phyloP scores from a whole-genome alignment of 1,140 invertebrate species.

The Bicyclus anynana region DNA sequence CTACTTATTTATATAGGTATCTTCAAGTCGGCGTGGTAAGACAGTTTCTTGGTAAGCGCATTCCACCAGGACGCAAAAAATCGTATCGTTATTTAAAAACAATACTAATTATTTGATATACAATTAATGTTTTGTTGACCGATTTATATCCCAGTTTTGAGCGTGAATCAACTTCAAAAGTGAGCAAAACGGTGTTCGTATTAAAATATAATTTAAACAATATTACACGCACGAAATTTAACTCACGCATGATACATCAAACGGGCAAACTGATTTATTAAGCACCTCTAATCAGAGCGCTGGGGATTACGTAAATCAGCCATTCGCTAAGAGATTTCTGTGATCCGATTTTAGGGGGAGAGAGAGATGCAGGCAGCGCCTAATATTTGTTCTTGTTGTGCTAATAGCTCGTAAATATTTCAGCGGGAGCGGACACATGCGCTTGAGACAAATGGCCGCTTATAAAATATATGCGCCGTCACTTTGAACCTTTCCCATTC shows the following conservation, averaged over 20 bases:
- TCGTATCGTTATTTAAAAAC: too few species aligned
- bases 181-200: too few species aligned
- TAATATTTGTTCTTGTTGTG: slow-evolving; percentile 61
- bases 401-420: slow-evolving; percentile 75
- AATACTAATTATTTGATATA: too few species aligned
- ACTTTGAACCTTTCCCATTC: slow-evolving; percentile 62
- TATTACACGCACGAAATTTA: slow-evolving; percentile 1
- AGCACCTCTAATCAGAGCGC: slow-evolving; percentile 22
- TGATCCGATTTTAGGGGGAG: slow-evolving; percentile 40
- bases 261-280: slow-evolving; percentile 18
- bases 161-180: too few species aligned
- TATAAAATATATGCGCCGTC: slow-evolving; percentile 64
- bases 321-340: slow-evolving; percentile 43
- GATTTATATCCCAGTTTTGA: too few species aligned
- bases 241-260: slow-evolving; percentile 11
- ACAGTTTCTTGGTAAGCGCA: too few species aligned
- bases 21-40: too few species aligned
- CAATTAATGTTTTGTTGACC: too few species aligned
- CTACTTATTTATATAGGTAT: too few species aligned
- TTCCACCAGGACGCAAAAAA: too few species aligned
- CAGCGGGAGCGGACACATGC: slow-evolving; percentile 57
- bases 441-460: slow-evolving; percentile 63
- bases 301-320: slow-evolving; percentile 49
- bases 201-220: neutral
- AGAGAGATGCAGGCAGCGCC: slow-evolving; percentile 36